Evolutionary conservation across 2,888 invertebrate species (phyloP).

Genomic region (Andrena fulva): DNA sequence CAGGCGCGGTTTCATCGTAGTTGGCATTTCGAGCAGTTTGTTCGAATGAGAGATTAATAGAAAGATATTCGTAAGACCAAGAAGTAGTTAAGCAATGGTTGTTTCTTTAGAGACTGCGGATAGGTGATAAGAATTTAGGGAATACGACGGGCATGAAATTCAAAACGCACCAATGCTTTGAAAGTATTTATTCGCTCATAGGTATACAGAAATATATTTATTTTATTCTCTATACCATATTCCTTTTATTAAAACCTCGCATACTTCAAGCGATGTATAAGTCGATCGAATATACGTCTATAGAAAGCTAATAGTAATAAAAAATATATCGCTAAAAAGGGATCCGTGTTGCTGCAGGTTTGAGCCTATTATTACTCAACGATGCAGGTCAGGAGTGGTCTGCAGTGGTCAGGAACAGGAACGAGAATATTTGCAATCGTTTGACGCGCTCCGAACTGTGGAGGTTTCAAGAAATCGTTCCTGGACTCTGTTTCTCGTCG

Average conservation of each 20-base stretch:
- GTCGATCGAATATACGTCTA: background rate
- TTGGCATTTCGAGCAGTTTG: too few relatives aligned
- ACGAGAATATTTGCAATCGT: background rate
- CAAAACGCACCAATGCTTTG: conserved; percentile 2
- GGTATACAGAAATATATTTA: conserved; percentile 55
- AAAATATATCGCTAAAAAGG: background rate
- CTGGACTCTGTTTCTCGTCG: conserved; percentile 39
- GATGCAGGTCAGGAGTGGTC: background rate
- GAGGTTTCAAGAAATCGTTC: conserved; percentile 13
- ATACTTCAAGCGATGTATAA: background rate
- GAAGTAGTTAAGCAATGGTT: background rate
- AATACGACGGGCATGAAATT: background rate
- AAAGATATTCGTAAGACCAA: background rate
- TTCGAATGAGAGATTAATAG: background rate
- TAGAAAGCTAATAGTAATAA: background rate
- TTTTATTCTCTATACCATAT: conserved; percentile 41
- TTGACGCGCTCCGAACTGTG: background rate
- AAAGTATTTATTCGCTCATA: conserved; percentile 57
- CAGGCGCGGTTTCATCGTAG: too few relatives aligned
- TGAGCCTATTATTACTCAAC: background rate
- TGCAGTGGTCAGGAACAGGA: background rate
- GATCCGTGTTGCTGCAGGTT: background rate
- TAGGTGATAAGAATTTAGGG: conserved; percentile 21
- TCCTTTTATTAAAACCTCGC: background rate
- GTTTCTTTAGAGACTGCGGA: conserved; percentile 17